Conservation (phyloP, 2,888 invertebrate species). For the Metellina segmentata region DNA sequence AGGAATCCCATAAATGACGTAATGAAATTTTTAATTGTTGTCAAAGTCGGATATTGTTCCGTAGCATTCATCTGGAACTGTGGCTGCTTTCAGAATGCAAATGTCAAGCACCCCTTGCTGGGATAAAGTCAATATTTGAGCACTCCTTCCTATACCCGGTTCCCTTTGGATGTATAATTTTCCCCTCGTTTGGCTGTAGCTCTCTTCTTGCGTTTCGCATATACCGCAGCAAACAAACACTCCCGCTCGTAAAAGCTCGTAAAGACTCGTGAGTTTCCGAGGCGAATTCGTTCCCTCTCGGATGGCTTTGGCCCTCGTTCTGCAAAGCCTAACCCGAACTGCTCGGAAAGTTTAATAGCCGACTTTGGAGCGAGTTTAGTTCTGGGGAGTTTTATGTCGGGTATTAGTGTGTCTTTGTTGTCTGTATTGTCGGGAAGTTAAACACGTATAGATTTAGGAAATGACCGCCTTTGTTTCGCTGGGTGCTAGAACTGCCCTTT, state of each 20-base stretch:
- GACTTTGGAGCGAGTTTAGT: no score
- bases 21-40: constrained; percentile 76
- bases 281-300: no score
- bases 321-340: no score
- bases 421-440: no score
- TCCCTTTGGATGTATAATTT: constrained; percentile 53
- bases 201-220: neutral
- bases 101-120: constrained; percentile 48
- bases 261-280: no score
- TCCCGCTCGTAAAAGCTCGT: neutral
- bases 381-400: no score
- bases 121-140: constrained; percentile 70
- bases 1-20: constrained; percentile 75
- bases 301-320: no score
- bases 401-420: no score
- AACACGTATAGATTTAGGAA: no score
- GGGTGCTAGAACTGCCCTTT: no score
- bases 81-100: constrained; percentile 67
- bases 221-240: constrained; percentile 35
- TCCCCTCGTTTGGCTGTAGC: constrained; percentile 16
- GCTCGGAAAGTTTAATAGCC: no score
- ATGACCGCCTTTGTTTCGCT: no score
- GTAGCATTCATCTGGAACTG: constrained; percentile 58
- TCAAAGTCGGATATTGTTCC: constrained; percentile 70
- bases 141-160: neutral